phyloP scores from a whole-genome alignment of 2,797 vertebrate genomes.

The Gallinago stenura region DNA sequence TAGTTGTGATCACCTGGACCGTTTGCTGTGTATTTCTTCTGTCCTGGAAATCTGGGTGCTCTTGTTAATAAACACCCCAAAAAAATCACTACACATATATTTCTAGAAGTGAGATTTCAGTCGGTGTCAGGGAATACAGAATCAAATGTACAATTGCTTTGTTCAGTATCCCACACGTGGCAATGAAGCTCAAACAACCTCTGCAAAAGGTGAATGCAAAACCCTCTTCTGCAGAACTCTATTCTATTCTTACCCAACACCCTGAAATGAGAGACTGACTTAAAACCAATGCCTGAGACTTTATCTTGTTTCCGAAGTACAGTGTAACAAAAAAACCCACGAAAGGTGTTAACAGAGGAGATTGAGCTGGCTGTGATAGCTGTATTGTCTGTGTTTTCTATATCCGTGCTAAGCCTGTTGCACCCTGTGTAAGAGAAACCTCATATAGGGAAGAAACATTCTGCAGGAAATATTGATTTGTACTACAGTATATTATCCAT shows the following conservation, averaged over 20 bases:
- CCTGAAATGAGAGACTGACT: neutral
- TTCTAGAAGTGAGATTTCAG: neutral
- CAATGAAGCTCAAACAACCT: neutral
- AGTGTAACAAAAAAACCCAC: neutral
- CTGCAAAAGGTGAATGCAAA: neutral
- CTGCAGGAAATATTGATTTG: neutral
- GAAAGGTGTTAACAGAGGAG: neutral
- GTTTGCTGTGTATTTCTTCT: neutral
- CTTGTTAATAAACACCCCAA: neutral
- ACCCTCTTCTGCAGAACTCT: neutral
- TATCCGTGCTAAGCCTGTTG: neutral
- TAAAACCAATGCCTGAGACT: neutral
- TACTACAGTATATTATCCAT: neutral
- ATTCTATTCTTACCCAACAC: neutral
- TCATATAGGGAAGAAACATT: neutral
- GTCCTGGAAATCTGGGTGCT: neutral
- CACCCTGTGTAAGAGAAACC: neutral
- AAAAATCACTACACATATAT: neutral
- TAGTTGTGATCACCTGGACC: neutral
- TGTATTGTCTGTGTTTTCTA: neutral
- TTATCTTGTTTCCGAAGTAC: neutral
- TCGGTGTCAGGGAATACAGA: neutral
- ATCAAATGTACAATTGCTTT: accelerated
- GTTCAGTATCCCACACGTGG: neutral
- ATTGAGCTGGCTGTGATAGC: neutral